Evolutionary conservation across 1,140 invertebrate genomes (phyloP).

Genomic region (Drosophila leontia): DNA sequence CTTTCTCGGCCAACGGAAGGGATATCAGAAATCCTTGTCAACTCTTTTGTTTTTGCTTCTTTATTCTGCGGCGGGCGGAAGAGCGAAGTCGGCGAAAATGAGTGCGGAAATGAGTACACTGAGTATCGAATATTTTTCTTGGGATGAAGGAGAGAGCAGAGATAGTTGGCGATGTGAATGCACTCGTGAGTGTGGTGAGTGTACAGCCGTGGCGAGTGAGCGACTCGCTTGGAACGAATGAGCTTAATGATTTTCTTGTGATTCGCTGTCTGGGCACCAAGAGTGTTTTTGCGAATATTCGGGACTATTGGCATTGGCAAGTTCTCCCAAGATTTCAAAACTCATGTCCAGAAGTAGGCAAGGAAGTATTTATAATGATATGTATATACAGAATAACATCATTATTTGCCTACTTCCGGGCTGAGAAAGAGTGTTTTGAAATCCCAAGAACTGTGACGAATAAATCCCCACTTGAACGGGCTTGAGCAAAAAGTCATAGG

Average conservation of each 20-base stretch:
- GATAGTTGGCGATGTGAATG: constrained; percentile 25
- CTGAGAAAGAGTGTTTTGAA: neutral
- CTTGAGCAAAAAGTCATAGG: constrained; percentile 22
- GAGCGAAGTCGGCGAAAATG: constrained; percentile 28
- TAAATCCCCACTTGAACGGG: neutral
- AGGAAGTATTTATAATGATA: constrained; percentile 13
- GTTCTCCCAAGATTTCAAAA: constrained; percentile 8
- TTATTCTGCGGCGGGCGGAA: constrained; percentile 24
- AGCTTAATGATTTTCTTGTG: constrained; percentile 11
- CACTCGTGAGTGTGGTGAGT: constrained; percentile 41
- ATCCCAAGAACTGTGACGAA: neutral
- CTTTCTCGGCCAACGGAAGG: constrained; percentile 14
- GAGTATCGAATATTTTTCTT: constrained; percentile 26
- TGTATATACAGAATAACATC: constrained; percentile 20
- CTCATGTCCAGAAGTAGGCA: constrained; percentile 1
- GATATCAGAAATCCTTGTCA: constrained; percentile 16
- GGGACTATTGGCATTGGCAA: neutral
- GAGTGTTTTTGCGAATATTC: constrained; percentile 16
- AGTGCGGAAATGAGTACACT: constrained; percentile 34
- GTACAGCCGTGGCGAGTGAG: constrained; percentile 19
- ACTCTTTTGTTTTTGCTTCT: constrained; percentile 63
- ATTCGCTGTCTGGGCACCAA: constrained; percentile 35
- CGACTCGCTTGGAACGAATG: constrained; percentile 2
- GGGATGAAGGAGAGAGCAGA: constrained; percentile 14
- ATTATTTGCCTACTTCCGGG: neutral